Base-by-base conservation (phyloP, 1,140 invertebrate species). In the Ceratoteleas bidentatus region DNA sequence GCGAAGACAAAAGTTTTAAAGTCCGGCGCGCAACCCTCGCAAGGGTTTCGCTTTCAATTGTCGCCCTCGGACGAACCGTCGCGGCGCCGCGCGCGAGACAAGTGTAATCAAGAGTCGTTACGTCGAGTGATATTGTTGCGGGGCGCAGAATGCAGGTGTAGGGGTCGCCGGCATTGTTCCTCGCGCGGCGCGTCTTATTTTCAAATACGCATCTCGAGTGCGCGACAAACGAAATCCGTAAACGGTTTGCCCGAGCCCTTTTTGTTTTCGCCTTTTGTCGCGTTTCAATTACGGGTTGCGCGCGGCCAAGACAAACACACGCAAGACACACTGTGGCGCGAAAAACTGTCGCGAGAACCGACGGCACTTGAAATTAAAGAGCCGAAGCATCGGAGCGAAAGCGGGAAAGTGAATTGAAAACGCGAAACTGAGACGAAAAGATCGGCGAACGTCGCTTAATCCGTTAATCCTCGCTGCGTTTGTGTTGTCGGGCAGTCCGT, bases 1-100 rank as follows among this genome's bases (percentile, higher is more conserved):
- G 62, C 57, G 56, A 85, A 75, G 80, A 85, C 70, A 83, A 85
- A 85, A 84, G 77, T 84, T 87, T 78, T 72, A 86, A 86, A 75
- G 73, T 85, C 65, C 81, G 65, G 24, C 40, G 38, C 34, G 32
- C 66, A 68, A 80, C 77, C 77, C 77, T 74, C 64, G 38, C 34
- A n/a, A n/a, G n/a, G n/a, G 15, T 69, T 81, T 78, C 56, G 57
- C 61, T 78, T 75, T 83, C 68, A 75, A 74, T 74, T 75, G 81
- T 64, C 81, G 73, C 81, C 81, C 74, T 70, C 36, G 74, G 77
- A 68, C 76, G 50, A 64, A 70, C 57, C 53, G 69, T 83, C 66
- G 57, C 65, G 64, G 74, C 45, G 49, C 54, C 64, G 36, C 70
- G 60, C 66, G 78, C 64, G 64, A 73, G 57, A 64, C 70, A 13